A percentile compares a stretch with the other conserved stretches of the same genome.
Evolutionary conservation across 2,888 invertebrate genomes (phyloP).

Genomic region (Acheta domesticus): DNA sequence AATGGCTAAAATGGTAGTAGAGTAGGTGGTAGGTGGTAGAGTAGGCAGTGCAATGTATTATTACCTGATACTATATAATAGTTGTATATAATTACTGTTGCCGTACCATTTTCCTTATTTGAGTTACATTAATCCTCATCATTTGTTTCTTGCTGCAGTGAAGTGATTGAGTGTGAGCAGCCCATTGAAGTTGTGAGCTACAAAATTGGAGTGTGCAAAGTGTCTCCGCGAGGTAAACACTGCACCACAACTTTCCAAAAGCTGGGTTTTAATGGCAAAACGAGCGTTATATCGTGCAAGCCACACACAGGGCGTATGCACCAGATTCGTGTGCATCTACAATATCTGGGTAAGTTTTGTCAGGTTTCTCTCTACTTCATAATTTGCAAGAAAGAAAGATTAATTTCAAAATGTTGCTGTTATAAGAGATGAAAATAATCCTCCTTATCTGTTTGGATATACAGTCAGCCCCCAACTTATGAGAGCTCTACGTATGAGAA

Average conservation of each 20-base stretch:
- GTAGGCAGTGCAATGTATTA: too few relatives aligned
- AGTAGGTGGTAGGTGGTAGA: too few relatives aligned
- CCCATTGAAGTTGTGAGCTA: constrained; percentile 91
- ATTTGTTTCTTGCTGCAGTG: constrained; percentile 53
- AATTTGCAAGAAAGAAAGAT: neutral
- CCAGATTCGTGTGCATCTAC: constrained; percentile 97
- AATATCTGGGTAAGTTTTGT: constrained; percentile 77
- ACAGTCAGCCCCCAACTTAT: too few relatives aligned
- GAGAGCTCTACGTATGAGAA: too few relatives aligned
- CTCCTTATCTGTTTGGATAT: neutral
- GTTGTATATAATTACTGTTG: too few relatives aligned
- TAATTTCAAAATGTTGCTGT: neutral
- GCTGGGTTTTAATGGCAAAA: constrained; percentile 81
- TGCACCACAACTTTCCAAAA: constrained; percentile 88
- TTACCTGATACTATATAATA: too few relatives aligned
- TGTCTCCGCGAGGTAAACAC: constrained; percentile 87
- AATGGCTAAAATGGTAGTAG: too few relatives aligned
- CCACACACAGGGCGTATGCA: constrained; percentile 98
- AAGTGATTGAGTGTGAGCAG: constrained; percentile 78
- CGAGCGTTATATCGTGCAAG: constrained; percentile 90
- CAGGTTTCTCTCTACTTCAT: neutral
- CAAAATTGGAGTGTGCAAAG: constrained; percentile 94
- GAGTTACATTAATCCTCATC: too few relatives aligned
- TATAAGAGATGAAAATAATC: neutral
- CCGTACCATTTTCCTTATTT: too few relatives aligned